phyloP scores from a whole-genome alignment of 2,797 vertebrate genomes.

The Myotis pilosus region DNA sequence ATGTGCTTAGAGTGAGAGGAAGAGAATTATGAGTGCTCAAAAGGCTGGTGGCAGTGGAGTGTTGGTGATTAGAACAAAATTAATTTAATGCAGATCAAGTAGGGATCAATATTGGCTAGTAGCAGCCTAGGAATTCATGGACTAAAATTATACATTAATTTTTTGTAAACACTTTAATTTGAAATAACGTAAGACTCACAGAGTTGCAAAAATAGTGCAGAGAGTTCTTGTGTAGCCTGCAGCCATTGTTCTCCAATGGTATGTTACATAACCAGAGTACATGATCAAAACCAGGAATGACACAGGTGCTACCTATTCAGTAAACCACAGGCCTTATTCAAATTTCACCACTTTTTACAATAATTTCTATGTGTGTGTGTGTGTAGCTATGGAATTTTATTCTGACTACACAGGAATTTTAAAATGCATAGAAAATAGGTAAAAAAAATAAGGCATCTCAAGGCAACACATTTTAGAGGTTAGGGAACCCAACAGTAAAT shows the following conservation, averaged over 20 bases:
- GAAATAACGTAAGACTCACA: slow-evolving; percentile 25
- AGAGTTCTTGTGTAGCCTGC: background rate
- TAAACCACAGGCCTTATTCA: background rate
- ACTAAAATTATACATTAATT: background rate
- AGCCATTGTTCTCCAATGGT: background rate
- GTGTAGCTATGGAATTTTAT: background rate
- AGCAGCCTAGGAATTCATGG: background rate
- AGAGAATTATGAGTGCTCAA: background rate
- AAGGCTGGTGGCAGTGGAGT: background rate
- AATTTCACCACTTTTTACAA: background rate
- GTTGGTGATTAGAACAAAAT: background rate
- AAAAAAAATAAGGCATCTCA: background rate
- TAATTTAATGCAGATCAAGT: background rate
- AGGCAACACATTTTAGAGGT: background rate
- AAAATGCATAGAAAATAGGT: background rate
- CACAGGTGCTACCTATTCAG: background rate
- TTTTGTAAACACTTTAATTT: background rate
- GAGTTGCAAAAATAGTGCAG: background rate
- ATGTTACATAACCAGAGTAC: background rate
- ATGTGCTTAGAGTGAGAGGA: background rate
- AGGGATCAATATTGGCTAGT: background rate
- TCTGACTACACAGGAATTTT: background rate
- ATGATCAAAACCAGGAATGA: background rate
- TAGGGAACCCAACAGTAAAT: background rate
- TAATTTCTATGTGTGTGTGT: background rate